Evolutionary conservation across 2,888 invertebrate genomes (phyloP), one percentile per base, ranked within the genome.

Genomic region (Rhogogaster chlorosoma): DNA sequence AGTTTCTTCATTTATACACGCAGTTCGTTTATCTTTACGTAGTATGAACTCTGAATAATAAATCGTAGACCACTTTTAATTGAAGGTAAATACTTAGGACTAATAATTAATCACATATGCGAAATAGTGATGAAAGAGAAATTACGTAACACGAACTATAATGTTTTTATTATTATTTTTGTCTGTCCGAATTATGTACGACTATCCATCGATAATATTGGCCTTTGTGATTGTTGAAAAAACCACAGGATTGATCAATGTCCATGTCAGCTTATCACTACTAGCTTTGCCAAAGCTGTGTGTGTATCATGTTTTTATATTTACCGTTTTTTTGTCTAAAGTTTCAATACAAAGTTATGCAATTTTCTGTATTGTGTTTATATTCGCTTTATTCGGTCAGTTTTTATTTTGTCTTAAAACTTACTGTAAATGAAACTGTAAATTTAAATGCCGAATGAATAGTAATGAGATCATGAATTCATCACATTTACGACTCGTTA

Each of bases 341-440:
- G 9, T 73, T 73, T 32, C 32, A 67, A 42, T 42, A 42, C 42
- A 45, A 26, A 73, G 73, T 73, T 22, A 42, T 45, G 45, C 26
- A 12, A 45, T 38, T 73, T 42, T 73, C 18, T 73, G 42, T 73
- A 9, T 73, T 73, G 73, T 73, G 22, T 45, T 42, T 26, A 12
- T 22, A 67, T 42, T 73, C 22, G 73, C 42, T 73, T 26, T 12
- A 42, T 73, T 73, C 12, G 73, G 42, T 73, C 73, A 73, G 73
- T 73, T 73, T 10, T 38, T 42, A 26, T 73, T 42, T n/a, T n/a
- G n/a, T n/a, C n/a, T n/a, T 12, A 6, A 73, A 38, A 45, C 18
- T 73, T 42, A 73, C n/a, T 45, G 73, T 73, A 22, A 73, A 73
- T 73, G 67, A 26, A 73, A 73, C 22, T 73, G 73, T 42, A 26